Evolutionary conservation across 2,888 invertebrate species (phyloP), one percentile per base, ranked within the genome.

Genomic region (Koerneria pararmatus): DNA sequence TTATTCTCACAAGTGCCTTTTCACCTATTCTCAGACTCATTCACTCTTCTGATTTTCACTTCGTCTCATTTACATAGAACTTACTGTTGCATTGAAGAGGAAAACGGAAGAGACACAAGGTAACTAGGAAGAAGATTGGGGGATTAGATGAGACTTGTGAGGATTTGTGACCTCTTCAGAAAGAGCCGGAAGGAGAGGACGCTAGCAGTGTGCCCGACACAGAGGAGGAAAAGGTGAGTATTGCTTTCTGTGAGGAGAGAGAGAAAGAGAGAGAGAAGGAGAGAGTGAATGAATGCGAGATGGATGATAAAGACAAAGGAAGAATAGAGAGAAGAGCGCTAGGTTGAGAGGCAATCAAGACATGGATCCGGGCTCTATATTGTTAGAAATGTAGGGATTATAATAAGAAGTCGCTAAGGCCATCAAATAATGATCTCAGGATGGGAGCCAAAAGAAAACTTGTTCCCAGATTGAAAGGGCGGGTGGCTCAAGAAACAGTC

Each of bases 271-370:
- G 41, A 37, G 27, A 3, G 57, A 46, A 32, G 22, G 34, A 41
- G 56, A 65, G 41, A 29, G 32, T n/a, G 65, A 49, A 24, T 48
- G 57, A 37, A 29, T n/a, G 22, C 54, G 11, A 53, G 22, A 8
- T 53, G 19, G 19, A 22, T 53, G 11, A 53, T n/a, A 27, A 27
- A 22, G 22, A 22, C 11, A 53, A 53, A 8, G 54, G 54, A 53
- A 53, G n/a, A n/a, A n/a, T n/a, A n/a, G n/a, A n/a, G n/a, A n/a
- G n/a, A n/a, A n/a, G n/a, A n/a, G n/a, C n/a, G n/a, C n/a, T n/a
- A n/a, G n/a, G n/a, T n/a, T n/a, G n/a, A n/a, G n/a, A n/a, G n/a
- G n/a, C n/a, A n/a, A n/a, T n/a, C n/a, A n/a, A n/a, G n/a, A n/a
- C n/a, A n/a, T n/a, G n/a, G n/a, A n/a, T n/a, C n/a, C n/a, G n/a